A percentile compares a stretch with the other conserved stretches of the same genome.
Evolutionary conservation across 2,113 vertebrate species (phyloP).

Genomic region (Ceyx melanurus): DNA sequence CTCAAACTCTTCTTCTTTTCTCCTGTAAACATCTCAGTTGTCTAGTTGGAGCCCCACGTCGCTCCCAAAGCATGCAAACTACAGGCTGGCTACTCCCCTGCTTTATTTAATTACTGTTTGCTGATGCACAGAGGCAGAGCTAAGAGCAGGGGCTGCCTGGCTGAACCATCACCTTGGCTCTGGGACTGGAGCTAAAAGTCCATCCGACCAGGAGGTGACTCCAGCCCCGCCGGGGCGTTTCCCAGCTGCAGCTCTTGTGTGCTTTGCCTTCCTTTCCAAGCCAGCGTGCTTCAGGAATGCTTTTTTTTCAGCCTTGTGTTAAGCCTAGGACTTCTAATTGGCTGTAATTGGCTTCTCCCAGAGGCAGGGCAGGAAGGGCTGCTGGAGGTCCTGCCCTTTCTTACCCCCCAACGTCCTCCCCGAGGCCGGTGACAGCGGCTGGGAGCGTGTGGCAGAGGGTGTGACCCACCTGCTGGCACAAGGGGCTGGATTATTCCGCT

Average conservation of each 20-base stretch:
- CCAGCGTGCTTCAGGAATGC: conserved; percentile 37
- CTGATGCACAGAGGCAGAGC: neutral
- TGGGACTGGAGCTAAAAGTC: neutral
- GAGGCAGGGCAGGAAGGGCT: neutral
- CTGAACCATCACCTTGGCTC: neutral
- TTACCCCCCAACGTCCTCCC: neutral
- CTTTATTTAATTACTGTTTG: neutral
- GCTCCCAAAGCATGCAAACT: neutral
- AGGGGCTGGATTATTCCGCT: neutral
- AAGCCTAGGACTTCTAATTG: conserved; percentile 24
- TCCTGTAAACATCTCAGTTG: neutral
- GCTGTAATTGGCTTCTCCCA: conserved; percentile 14
- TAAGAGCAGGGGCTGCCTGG: neutral
- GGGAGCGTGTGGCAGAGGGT: neutral
- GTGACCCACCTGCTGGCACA: neutral
- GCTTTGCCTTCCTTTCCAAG: conserved; percentile 40
- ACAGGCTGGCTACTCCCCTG: neutral
- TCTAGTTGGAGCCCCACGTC: neutral
- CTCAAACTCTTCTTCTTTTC: neutral
- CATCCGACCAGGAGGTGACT: neutral
- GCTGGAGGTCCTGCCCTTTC: neutral
- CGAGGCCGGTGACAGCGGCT: fast-evolving
- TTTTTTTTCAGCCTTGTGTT: conserved; percentile 19
- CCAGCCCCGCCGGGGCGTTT: neutral
- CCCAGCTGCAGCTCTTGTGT: neutral